These are phyloP conservation scores for Eupithecia abbreviata DNA, from an alignment of 2,888 invertebrate species.

Conservation along the genomic window DNA sequence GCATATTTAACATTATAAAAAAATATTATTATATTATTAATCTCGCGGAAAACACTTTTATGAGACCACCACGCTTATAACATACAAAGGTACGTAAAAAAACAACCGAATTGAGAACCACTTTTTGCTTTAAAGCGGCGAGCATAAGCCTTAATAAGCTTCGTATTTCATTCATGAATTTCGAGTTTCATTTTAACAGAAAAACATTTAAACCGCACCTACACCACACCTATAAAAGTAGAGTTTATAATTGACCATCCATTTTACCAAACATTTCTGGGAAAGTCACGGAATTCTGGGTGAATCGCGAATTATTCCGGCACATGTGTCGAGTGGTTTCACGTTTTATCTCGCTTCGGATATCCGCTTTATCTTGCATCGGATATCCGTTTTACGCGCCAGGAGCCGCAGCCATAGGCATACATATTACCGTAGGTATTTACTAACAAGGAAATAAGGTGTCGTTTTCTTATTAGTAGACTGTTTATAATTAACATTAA, in stretches of 20 bases:
- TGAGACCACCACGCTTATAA: too few species aligned
- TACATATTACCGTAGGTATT: background rate
- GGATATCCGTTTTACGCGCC: slow-evolving; percentile 11
- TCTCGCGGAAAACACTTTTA: too few species aligned
- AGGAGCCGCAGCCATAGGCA: background rate
- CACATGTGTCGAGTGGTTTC: slow-evolving; percentile 4
- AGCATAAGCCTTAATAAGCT: background rate
- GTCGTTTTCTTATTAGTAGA: background rate
- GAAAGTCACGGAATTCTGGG: background rate
- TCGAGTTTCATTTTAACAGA: background rate
- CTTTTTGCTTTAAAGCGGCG: background rate
- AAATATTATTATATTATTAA: too few species aligned
- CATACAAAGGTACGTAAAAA: background rate
- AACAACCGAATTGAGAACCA: background rate
- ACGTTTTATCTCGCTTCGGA: background rate
- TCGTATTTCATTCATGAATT: background rate
- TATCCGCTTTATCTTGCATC: background rate
- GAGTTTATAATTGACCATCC: slow-evolving; percentile 1
- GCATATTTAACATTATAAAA: too few species aligned
- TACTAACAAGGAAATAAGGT: background rate
- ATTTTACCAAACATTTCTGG: slow-evolving; percentile 2
- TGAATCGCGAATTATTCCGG: background rate
- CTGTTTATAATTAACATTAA: too few species aligned
- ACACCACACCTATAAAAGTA: background rate
- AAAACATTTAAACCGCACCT: background rate